A percentile compares a stretch with the other conserved stretches of the same genome.
Evolutionary conservation across 2,888 invertebrate species (phyloP).

Genomic region (Hybos culiciformis): DNA sequence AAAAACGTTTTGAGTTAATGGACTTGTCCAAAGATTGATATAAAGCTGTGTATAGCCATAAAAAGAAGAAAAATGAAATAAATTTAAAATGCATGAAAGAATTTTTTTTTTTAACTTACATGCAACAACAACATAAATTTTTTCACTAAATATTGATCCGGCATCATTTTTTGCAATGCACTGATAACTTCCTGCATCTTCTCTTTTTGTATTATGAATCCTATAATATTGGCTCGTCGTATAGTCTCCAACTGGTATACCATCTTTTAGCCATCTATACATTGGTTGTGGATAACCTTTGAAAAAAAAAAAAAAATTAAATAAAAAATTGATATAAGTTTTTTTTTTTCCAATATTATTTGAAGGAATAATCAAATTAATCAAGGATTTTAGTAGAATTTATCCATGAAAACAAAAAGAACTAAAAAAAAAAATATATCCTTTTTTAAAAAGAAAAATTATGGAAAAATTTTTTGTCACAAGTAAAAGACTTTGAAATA

Average conservation of each 20-base stretch:
- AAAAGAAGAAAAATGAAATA: too few relatives aligned
- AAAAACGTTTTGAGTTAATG: slow-evolving; percentile 2
- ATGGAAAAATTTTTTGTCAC: too few relatives aligned
- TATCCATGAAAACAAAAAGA: background rate
- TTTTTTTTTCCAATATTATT: background rate
- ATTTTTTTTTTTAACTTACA: slow-evolving; percentile 52
- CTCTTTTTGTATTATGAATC: slow-evolving; percentile 64
- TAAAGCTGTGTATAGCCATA: too few relatives aligned
- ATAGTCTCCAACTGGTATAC: slow-evolving; percentile 61
- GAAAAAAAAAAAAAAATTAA: slow-evolving; percentile 21
- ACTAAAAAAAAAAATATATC: background rate
- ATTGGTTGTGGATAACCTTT: slow-evolving; percentile 82
- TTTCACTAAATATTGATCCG: slow-evolving; percentile 85
- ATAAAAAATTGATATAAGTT: background rate
- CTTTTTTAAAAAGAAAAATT: too few relatives aligned
- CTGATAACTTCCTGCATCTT: slow-evolving; percentile 82
- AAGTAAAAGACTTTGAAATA: too few relatives aligned
- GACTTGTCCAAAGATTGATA: too few relatives aligned
- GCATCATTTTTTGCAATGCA: slow-evolving; percentile 85
- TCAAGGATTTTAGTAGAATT: too few relatives aligned
- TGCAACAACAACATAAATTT: slow-evolving; percentile 77
- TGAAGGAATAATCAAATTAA: background rate
- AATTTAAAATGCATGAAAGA: slow-evolving; percentile 3
- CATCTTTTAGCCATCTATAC: slow-evolving; percentile 87
- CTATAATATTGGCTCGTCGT: slow-evolving; percentile 71